Conservation (phyloP, 2,888 invertebrate genomes). For the Drosophila hawaiiensis region DNA sequence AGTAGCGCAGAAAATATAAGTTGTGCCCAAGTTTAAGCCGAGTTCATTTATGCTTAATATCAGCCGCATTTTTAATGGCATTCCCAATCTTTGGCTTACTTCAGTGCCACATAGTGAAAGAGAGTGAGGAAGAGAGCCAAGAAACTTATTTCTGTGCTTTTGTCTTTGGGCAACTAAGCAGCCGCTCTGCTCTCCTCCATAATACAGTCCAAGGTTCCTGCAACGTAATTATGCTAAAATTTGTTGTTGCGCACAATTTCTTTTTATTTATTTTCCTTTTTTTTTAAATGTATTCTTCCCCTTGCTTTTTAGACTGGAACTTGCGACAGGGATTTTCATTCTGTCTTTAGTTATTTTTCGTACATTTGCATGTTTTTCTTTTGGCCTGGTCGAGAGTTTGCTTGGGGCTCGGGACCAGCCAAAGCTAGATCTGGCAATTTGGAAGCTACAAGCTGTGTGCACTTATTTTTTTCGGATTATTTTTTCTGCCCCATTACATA, state of each 20-base stretch:
- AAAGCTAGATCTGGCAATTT: constrained; percentile 33
- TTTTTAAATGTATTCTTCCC: neutral
- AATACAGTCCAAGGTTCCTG: constrained; percentile 46
- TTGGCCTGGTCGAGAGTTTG: constrained; percentile 37
- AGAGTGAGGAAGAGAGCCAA: neutral
- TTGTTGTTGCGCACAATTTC: constrained; percentile 70
- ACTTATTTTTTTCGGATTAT: constrained; percentile 62
- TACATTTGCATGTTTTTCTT: constrained; percentile 59
- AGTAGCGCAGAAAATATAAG: constrained; percentile 39
- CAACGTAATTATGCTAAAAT: constrained; percentile 79
- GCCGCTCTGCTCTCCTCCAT: constrained; percentile 3
- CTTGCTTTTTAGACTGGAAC: constrained; percentile 46
- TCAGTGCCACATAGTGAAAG: constrained; percentile 8
- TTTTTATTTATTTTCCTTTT: constrained; percentile 14
- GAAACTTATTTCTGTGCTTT: constrained; percentile 42
- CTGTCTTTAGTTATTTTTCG: constrained; percentile 10
- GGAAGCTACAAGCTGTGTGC: constrained; percentile 30
- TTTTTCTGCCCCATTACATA: constrained; percentile 71
- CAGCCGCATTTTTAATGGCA: constrained; percentile 71
- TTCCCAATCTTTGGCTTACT: constrained; percentile 48
- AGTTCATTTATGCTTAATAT: constrained; percentile 75
- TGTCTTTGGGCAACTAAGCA: constrained; percentile 45
- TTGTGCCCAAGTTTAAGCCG: constrained; percentile 39
- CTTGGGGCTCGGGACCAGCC: constrained; percentile 35
- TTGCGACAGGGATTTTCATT: constrained; percentile 49